Percentiles rank a stretch among this genome's conserved stretches.
phyloP scores from a whole-genome alignment of 2,113 vertebrate genomes.

The Spheniscus mendiculus region DNA sequence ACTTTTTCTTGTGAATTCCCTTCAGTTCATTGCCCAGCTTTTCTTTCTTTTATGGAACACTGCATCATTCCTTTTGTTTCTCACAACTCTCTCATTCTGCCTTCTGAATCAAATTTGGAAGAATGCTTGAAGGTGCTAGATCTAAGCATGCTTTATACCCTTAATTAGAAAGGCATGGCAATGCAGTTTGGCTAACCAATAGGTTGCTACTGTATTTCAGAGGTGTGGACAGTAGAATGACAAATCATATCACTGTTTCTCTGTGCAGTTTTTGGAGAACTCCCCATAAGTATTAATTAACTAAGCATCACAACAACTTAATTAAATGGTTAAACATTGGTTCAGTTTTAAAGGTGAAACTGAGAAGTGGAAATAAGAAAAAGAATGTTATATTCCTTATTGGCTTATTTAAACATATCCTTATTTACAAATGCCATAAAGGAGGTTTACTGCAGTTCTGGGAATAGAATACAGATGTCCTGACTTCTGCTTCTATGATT shows the following conservation, averaged over 20 bases:
- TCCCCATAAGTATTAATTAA: background rate
- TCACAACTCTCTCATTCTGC: background rate
- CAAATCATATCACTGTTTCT: background rate
- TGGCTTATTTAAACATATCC: background rate
- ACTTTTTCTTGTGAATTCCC: background rate
- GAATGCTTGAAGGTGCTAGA: background rate
- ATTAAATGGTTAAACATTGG: background rate
- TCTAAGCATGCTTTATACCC: background rate
- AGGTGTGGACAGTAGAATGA: background rate
- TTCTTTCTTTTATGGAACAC: background rate
- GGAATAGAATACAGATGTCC: background rate
- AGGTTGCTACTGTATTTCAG: background rate
- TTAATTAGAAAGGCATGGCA: background rate
- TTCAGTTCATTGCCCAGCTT: background rate
- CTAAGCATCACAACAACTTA: background rate
- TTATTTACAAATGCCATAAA: background rate
- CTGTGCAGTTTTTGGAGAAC: background rate
- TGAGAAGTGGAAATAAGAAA: background rate
- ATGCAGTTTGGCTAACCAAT: background rate
- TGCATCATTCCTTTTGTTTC: background rate
- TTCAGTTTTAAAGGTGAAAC: background rate
- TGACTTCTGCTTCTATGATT: background rate
- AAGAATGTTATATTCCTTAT: background rate
- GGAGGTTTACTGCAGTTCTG: background rate
- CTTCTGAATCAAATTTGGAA: background rate